Base-by-base conservation (phyloP, 2,888 invertebrate genomes). In the Lasioglossum vierecki region DNA sequence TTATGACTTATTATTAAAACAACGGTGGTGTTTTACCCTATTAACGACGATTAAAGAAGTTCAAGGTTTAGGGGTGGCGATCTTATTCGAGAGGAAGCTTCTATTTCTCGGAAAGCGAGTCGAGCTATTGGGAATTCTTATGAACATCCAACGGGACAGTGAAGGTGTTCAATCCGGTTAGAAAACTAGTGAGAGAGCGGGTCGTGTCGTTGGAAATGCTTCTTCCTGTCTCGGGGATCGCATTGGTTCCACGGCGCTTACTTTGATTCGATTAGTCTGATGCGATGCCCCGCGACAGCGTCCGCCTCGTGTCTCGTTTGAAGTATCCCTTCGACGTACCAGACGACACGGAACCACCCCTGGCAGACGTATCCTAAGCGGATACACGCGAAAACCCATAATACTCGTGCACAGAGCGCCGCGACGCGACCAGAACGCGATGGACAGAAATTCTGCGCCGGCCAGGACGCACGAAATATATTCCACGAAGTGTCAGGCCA, bases 401-500 rank as follows among this genome's bases (percentile, higher is more conserved):
- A 35, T 71, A 13, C 15, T 26, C 26, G 39, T 57, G 57, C n/a
- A 57, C 11, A n/a, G 53, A n/a, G 22, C 53, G 70, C 1, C 26
- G 63, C 11, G 26, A 26, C 63, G 63, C 60, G 26, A 53, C 53
- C 9, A 57, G 9, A n/a, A n/a, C 57, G 57, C 57, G 57, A 57
- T n/a, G n/a, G 68, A 46, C 66, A 30, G 83, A 75, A 79, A 82
- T 82, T 80, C 82, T 53, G 72, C 80, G 82, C 30, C 79, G 68
- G 49, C 22, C 68, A 72, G 57, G 9, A n/a, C 9, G 81, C 80
- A 83, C 76, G 87, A 89, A 87, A 89, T 89, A 90, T 83, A 90
- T 90, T 82, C 63, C 87, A 85, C 82, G 35, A 83, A 81, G 88
- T 91, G 86, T 84, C 83, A 74, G 88, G 82, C 85, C 83, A 86